A percentile compares a stretch with the other conserved stretches of the same genome.
Conservation (phyloP, 2,888 invertebrate genomes). For the Drosophila atroscutellata region DNA sequence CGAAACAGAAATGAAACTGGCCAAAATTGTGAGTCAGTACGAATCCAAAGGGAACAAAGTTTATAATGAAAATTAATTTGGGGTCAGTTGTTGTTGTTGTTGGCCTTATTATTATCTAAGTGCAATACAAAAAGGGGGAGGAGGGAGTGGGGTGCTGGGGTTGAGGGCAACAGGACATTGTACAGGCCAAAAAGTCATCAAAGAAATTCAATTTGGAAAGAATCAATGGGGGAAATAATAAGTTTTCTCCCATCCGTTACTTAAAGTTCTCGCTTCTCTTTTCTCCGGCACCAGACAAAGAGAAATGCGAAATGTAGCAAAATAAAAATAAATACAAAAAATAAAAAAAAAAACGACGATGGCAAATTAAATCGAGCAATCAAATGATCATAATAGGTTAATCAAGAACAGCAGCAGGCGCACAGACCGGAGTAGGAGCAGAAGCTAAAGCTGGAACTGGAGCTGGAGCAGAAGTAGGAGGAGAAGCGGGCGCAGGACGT, state of each 20-base stretch:
- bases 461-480: slow-evolving; percentile 37
- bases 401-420: slow-evolving; percentile 66
- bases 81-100: slow-evolving; percentile 29
- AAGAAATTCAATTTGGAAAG: slow-evolving; percentile 66
- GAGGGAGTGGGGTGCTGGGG: neutral
- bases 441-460: slow-evolving; percentile 36
- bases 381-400: slow-evolving; percentile 80
- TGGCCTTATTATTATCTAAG: slow-evolving; percentile 12
- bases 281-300: slow-evolving; percentile 3
- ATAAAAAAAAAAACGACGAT: slow-evolving; percentile 43
- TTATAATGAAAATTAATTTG: slow-evolving; percentile 54
- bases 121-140: slow-evolving; percentile 12
- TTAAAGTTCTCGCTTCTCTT: slow-evolving; percentile 12
- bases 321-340: slow-evolving; percentile 7
- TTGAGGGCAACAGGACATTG: slow-evolving; percentile 1
- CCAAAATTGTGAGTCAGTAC: slow-evolving; percentile 10
- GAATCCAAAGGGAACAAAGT: slow-evolving; percentile 19
- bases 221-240: slow-evolving; percentile 36
- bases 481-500: slow-evolving; percentile 22
- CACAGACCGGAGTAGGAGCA: neutral
- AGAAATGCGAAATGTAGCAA: slow-evolving; percentile 10
- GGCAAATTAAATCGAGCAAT: slow-evolving; percentile 79
- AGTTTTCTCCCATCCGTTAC: slow-evolving; percentile 16
- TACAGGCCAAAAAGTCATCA: slow-evolving; percentile 59
- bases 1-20: slow-evolving; percentile 46